These are phyloP conservation scores for Dioctria rufipes DNA, from an alignment of 2,888 invertebrate genomes.

Conservation along the genomic window DNA sequence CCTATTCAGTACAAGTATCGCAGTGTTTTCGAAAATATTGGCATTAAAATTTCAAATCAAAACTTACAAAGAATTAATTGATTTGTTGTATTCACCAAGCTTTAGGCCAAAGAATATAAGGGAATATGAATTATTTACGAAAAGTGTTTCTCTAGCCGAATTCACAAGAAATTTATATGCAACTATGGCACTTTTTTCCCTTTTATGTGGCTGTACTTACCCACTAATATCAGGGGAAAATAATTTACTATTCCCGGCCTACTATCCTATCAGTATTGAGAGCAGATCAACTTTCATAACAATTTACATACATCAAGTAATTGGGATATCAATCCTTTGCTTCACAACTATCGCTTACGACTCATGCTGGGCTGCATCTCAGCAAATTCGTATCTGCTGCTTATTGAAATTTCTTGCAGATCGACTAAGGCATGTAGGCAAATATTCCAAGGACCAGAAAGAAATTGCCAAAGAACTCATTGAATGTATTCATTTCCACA, in stretches of 20 bases:
- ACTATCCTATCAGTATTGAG: constrained; percentile 20
- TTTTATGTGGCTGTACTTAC: neutral
- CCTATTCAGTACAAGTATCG: neutral
- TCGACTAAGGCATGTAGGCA: constrained; percentile 14
- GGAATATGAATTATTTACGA: neutral
- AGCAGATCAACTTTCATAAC: neutral
- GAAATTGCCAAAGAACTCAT: neutral
- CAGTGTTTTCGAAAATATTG: constrained; percentile 12
- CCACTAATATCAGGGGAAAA: constrained; percentile 3
- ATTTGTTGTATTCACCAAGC: neutral
- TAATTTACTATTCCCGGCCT: neutral
- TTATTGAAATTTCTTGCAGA: constrained; percentile 1
- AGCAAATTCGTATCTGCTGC: constrained; percentile 1
- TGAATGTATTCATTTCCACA: constrained; percentile 27
- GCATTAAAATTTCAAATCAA: constrained; percentile 26
- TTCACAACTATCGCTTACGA: constrained; percentile 24
- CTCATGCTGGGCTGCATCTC: neutral
- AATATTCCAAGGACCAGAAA: neutral
- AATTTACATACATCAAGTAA: constrained; percentile 5
- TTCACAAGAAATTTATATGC: constrained; percentile 10
- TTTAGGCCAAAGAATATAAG: neutral
- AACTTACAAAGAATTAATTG: constrained; percentile 5
- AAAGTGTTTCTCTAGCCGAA: neutral
- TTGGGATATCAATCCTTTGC: constrained; percentile 4
- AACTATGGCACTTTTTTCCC: neutral